A percentile compares a stretch with the other conserved stretches of the same genome.
Conservation (phyloP, 1,140 invertebrate genomes). For the Drosophila punjabiensis region DNA sequence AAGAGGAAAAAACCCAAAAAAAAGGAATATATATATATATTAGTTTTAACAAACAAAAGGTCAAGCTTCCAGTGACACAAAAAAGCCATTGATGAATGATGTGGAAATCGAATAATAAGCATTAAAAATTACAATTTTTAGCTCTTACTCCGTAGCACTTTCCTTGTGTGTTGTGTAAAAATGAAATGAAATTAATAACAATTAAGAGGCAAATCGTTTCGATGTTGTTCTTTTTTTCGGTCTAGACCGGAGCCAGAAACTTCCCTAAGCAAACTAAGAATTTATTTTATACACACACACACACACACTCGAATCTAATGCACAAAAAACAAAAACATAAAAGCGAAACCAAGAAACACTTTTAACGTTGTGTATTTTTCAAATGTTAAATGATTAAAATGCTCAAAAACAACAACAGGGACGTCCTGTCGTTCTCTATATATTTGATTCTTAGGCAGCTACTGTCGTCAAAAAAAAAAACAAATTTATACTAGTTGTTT, state of each 20-base stretch:
- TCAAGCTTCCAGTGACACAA: slow-evolving; percentile 81
- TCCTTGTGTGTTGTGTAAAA: slow-evolving; percentile 80
- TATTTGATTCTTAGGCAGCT: slow-evolving; percentile 74
- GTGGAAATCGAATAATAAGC: slow-evolving; percentile 76
- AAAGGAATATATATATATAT: slow-evolving; percentile 47
- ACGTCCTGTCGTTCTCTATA: slow-evolving; percentile 54
- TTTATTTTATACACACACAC: slow-evolving; percentile 70
- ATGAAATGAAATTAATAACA: slow-evolving; percentile 32
- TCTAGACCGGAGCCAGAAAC: slow-evolving; percentile 58
- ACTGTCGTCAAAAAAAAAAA: slow-evolving; percentile 57
- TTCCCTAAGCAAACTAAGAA: slow-evolving; percentile 77
- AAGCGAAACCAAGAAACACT: slow-evolving; percentile 28
- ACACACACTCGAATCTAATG: slow-evolving; percentile 57
- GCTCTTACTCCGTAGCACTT: slow-evolving; percentile 78
- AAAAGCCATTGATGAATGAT: slow-evolving; percentile 63
- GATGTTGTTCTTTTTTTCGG: slow-evolving; percentile 67
- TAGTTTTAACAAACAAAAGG: slow-evolving; percentile 72
- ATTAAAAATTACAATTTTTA: slow-evolving; percentile 77
- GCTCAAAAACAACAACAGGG: slow-evolving; percentile 47
- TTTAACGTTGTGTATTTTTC: slow-evolving; percentile 67
- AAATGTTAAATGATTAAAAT: slow-evolving; percentile 53
- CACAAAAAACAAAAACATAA: slow-evolving; percentile 62
- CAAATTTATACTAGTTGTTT: slow-evolving; percentile 77
- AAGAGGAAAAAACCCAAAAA: slow-evolving; percentile 30
- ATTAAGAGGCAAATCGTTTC: slow-evolving; percentile 62